Base-by-base conservation (phyloP, 2,888 invertebrate species). In the Aphidoletes aphidimyza region DNA sequence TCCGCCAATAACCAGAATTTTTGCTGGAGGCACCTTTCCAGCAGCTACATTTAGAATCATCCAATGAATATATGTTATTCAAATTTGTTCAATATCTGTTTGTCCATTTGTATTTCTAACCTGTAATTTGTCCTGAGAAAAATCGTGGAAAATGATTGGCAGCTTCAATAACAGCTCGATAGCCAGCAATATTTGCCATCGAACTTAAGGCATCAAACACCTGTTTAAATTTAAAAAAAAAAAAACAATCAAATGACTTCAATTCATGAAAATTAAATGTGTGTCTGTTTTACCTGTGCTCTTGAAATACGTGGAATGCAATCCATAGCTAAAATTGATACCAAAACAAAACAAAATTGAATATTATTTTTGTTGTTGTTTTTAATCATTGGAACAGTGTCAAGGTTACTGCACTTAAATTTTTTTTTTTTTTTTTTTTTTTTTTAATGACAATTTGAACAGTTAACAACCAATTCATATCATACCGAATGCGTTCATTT, bases 111-210 rank as follows among this genome's bases (percentile, higher is more conserved):
- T n/a, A n/a, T n/a, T n/a, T n/a, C 22, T 49, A 11, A 34, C 69
- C 69, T 17, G 96, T 97, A 89, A 97, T 97, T 91, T 96, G 96
- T 87, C 95, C 95, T 86, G 96, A 94, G 90, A 97, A 96, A 90
- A 97, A 97, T 87, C 96, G 91, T n/a, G 96, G 96, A 89, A 96
- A 97, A 88, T 96, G 92, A 87, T 96, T 95, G 0, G 97, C 95
- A 11, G 97, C 96, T 90, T 97, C 96, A 39, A 97, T 92, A 19
- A 97, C 96, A 0, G 96, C 96, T 84, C 96, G 92, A 90, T 97
- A 97, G 5, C 97, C 96, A 37, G 95, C 93, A 86, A 97, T 95
- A 88, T 97, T 97, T 0, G 96, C 96, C 97, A 97, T 97, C 0
- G 97, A 97, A 88, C 95, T 96, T 2, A 97, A 92, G 0, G 95